Percentiles rank a stretch among this genome's conserved stretches.
phyloP scores from a whole-genome alignment of 2,888 invertebrate species.

The Liposcelis brunnea region DNA sequence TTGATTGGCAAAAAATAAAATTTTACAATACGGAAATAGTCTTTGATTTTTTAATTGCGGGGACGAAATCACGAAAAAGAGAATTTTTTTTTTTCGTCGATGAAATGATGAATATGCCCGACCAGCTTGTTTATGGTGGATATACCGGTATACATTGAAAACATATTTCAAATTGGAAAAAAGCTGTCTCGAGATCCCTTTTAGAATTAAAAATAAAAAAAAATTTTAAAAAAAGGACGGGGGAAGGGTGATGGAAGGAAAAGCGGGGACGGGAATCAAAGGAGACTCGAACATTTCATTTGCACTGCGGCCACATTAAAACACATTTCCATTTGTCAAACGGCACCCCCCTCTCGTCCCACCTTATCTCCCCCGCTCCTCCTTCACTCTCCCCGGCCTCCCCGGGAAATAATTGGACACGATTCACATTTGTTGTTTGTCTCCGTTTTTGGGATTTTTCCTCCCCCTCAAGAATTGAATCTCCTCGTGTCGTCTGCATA shows the following conservation, averaged over 20 bases:
- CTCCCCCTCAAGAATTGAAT: no score
- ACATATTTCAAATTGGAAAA: constrained; percentile 4
- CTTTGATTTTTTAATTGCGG: no score
- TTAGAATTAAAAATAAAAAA: constrained; percentile 4
- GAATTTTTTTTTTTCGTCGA: background rate
- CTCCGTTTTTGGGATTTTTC: no score
- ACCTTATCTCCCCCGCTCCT: constrained; percentile 12
- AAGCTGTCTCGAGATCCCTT: background rate
- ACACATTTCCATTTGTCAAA: constrained; percentile 9
- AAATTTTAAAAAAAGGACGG: background rate
- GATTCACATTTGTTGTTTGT: no score
- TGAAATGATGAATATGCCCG: constrained; percentile 4
- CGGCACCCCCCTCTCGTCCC: constrained; percentile 7
- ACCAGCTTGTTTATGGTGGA: background rate
- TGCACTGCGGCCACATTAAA: background rate
- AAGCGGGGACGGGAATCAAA: background rate
- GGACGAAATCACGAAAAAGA: no score
- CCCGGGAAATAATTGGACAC: no score
- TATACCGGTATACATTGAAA: background rate
- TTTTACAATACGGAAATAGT: no score
- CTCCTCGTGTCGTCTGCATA: no score
- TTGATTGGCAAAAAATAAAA: no score
- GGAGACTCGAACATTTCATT: background rate
- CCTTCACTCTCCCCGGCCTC: background rate
- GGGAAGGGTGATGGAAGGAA: constrained; percentile 1